A percentile compares a stretch with the other conserved stretches of the same genome.
Evolutionary conservation across 2,888 invertebrate species (phyloP).

Genomic region (Harpalus rubripes): DNA sequence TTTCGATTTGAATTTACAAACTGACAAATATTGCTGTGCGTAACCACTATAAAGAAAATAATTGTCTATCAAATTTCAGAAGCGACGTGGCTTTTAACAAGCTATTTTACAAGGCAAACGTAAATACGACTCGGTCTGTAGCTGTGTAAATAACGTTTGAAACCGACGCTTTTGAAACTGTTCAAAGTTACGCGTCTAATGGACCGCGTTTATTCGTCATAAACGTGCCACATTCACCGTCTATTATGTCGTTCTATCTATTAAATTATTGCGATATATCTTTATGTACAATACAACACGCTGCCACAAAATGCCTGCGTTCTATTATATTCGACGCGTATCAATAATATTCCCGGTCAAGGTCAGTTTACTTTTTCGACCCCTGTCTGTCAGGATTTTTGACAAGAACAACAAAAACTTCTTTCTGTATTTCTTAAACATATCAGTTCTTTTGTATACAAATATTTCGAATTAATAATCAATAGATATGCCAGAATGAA

Average conservation of each 20-base stretch:
- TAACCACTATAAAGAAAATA: constrained; percentile 48
- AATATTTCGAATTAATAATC: not conserved
- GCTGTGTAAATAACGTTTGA: constrained; percentile 63
- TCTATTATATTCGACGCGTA: constrained; percentile 32
- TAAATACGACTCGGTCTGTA: constrained; percentile 51
- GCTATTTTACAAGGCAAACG: constrained; percentile 57
- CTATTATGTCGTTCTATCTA: constrained; percentile 39
- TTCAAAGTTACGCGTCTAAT: constrained; percentile 63
- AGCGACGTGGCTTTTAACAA: constrained; percentile 56
- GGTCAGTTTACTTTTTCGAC: constrained; percentile 29
- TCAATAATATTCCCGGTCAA: constrained; percentile 24
- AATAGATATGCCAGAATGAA: not conserved
- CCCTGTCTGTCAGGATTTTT: constrained; percentile 16
- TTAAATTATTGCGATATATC: constrained; percentile 41
- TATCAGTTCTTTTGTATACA: not conserved
- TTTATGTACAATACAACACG: constrained; percentile 1
- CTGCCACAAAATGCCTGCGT: not conserved
- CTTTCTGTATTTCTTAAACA: not conserved
- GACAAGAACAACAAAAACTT: constrained; percentile 20
- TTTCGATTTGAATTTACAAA: not conserved
- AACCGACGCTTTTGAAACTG: constrained; percentile 60
- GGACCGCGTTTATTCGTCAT: constrained; percentile 57
- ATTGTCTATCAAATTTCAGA: constrained; percentile 47
- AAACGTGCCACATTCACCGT: constrained; percentile 42
- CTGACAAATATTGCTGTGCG: not conserved